These are phyloP conservation scores for Cebus imitator DNA, from an alignment of 2,113 vertebrate genomes.

Conservation along the genomic window DNA sequence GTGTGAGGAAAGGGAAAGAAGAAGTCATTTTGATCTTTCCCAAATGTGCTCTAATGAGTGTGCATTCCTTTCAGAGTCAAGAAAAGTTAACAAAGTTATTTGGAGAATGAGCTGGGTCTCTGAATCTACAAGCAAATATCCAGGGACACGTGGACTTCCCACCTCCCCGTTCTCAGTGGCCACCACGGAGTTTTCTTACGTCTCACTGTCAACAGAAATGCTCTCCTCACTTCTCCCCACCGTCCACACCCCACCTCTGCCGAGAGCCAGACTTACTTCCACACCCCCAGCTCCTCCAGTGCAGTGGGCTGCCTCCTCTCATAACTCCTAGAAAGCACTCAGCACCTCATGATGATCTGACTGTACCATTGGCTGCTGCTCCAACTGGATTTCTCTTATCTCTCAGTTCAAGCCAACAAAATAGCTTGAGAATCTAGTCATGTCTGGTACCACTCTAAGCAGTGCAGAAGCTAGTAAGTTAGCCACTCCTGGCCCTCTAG, in stretches of 20 bases:
- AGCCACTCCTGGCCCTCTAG: background rate
- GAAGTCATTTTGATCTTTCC: background rate
- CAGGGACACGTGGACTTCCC: background rate
- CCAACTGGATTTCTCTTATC: background rate
- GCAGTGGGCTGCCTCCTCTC: background rate
- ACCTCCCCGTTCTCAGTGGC: background rate
- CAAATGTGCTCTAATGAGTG: too few relatives aligned
- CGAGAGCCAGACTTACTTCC: background rate
- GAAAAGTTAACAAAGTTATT: background rate
- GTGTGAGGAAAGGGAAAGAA: background rate
- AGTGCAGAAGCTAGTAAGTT: background rate
- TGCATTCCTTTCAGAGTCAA: background rate
- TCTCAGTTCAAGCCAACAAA: background rate
- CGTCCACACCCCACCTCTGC: background rate
- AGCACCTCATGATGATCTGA: background rate
- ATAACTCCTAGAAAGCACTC: rapidly evolving
- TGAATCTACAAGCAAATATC: background rate
- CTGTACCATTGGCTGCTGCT: background rate
- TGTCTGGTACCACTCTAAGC: background rate
- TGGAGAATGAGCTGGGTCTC: background rate
- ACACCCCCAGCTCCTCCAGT: background rate
- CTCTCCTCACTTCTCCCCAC: background rate
- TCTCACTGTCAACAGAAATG: background rate
- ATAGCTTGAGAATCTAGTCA: background rate
- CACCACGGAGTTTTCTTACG: rapidly evolving